These are phyloP conservation scores for Trichogramma evanescens DNA, from an alignment of 2,888 invertebrate species.

Conservation along the genomic window DNA sequence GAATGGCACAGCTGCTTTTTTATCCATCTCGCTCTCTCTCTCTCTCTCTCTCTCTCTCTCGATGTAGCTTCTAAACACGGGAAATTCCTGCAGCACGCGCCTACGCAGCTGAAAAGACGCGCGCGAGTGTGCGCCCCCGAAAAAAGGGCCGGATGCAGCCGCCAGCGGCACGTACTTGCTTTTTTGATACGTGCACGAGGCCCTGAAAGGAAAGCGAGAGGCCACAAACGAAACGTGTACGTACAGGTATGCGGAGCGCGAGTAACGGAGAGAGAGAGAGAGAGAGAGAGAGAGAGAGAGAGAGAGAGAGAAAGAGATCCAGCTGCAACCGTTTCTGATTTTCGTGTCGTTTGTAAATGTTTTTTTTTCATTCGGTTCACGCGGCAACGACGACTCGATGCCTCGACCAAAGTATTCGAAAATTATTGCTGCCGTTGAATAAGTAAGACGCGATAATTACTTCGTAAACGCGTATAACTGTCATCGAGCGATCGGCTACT, in stretches of 20 bases:
- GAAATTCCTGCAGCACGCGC: constrained; percentile 17
- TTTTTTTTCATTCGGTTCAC: too few relatives aligned
- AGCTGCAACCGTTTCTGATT: not conserved
- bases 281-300: too few relatives aligned
- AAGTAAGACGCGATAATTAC: too few relatives aligned
- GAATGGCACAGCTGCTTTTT: not conserved
- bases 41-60: too few relatives aligned
- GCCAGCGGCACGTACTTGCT: not conserved
- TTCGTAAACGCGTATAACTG: too few relatives aligned
- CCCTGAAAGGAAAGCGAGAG: too few relatives aligned
- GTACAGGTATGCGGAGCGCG: not conserved
- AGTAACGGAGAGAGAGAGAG: not conserved
- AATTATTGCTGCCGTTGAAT: too few relatives aligned
- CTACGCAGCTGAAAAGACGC: constrained; percentile 17
- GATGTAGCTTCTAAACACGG: constrained; percentile 20
- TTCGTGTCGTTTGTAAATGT: not conserved
- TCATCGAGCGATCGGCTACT: too few relatives aligned
- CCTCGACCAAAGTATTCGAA: too few relatives aligned
- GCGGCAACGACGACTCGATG: too few relatives aligned
- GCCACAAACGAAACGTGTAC: too few relatives aligned
- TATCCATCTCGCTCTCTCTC: not conserved
- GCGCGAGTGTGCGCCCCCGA: constrained; percentile 3
- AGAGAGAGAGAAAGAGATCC: not conserved
- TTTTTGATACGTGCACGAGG: constrained; percentile 3
- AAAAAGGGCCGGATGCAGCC: constrained; percentile 22